Conservation (phyloP, 1,140 invertebrate genomes). For the Lepidurus apus region DNA sequence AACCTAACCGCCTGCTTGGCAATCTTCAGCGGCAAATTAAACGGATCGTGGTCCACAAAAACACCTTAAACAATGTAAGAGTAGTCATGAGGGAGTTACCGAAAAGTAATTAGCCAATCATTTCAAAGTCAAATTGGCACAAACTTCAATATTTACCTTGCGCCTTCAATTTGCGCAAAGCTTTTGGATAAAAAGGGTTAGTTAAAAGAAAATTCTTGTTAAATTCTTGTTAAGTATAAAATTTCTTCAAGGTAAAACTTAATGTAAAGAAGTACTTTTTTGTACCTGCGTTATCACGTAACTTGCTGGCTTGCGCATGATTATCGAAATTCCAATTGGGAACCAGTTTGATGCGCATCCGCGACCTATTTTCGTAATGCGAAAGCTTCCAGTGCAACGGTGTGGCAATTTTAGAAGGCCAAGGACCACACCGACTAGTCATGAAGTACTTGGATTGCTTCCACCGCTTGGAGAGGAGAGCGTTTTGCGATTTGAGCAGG, state of each 20-base stretch:
- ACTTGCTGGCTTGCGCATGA: slow-evolving; percentile 56
- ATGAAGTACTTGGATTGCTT: slow-evolving; percentile 51
- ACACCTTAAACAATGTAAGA: neutral
- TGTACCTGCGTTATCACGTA: slow-evolving; percentile 57
- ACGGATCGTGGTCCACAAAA: slow-evolving; percentile 3
- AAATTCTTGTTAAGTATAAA: too few relatives aligned
- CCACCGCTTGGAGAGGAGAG: slow-evolving; percentile 52
- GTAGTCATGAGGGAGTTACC: neutral
- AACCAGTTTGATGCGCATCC: slow-evolving; percentile 59
- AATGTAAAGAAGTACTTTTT: neutral
- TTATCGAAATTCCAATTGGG: slow-evolving; percentile 53
- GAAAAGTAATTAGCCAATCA: neutral
- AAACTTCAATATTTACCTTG: neutral
- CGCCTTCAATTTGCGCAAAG: neutral
- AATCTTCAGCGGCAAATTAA: slow-evolving; percentile 36
- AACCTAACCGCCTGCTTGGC: slow-evolving; percentile 36
- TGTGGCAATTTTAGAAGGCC: slow-evolving; percentile 44
- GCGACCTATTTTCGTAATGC: slow-evolving; percentile 56
- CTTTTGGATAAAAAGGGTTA: neutral
- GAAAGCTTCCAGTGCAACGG: slow-evolving; percentile 55
- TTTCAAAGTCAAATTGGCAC: neutral
- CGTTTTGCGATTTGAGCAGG: slow-evolving; percentile 49
- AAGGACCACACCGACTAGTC: slow-evolving; percentile 54
- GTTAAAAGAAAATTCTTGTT: too few relatives aligned
- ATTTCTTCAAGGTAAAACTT: neutral